Evolutionary conservation across 2,113 vertebrate genomes (phyloP), one percentile per base, ranked within the genome.

Genomic region (Nycticorax nycticorax): DNA sequence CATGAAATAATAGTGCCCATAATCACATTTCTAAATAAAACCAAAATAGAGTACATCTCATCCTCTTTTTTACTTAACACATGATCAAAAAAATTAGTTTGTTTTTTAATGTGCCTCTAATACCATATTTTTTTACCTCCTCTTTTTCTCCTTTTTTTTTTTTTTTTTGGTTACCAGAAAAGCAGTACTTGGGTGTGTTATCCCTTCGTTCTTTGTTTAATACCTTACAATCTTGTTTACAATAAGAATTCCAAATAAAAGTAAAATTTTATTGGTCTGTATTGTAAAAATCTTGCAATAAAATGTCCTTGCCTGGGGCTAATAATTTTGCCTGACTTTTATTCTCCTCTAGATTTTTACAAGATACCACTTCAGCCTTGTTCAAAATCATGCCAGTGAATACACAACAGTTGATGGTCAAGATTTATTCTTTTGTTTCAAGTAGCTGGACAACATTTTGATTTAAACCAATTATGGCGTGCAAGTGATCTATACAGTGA

Each of bases 211-310:
- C 64, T 76, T 66, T 57, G 14, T 52, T 82, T 88, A 78, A 83
- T 55, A 77, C 14, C 41, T 66, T 71, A 80, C 7, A 62, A 55
- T 37, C 23, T 71, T 90, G 39, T 75, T 95, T 80, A 90, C 27
- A 85, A 35, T 41, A 88, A 88, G n/a, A 88, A 92, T 33, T 55
- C 6, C 21, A 75, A 94, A 95, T 75, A 56, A 85, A 89, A 84
- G 94, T 73, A 93, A 80, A 89, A 67, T 12, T 74, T 95, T 95
- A 96, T 72, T 81, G 33, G 56, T 55, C 19, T 64, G 12, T 56
- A 72, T 56, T 60, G 57, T 84, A 94, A 92, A 95, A 92, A 89
- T 45, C 37, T 68, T 82, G 35, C 64, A 85, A 83, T 85, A 95
- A 89, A 81, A 15, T 6, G 5, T 59, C 66, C 43, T 81, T 73